Percentiles rank a stretch among this genome's conserved stretches.
phyloP scores from a whole-genome alignment of 2,797 vertebrate species.

The Xyrichtys novacula region DNA sequence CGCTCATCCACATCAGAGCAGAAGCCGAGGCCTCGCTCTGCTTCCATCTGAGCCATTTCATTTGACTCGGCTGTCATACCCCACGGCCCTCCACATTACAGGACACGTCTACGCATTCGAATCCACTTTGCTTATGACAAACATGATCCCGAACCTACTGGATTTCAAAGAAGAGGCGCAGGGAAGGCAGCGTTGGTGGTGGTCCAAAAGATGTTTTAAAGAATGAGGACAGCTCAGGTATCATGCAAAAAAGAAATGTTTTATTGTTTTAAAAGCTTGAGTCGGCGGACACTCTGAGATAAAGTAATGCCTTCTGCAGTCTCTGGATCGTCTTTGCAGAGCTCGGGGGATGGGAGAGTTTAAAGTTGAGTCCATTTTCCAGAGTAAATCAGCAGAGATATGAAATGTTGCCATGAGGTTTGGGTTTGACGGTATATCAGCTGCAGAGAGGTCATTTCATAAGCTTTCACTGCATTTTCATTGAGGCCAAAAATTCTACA shows the following conservation, averaged over 20 bases:
- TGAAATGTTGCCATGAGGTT: too few species aligned
- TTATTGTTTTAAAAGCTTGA: too few species aligned
- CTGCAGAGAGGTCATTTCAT: too few species aligned
- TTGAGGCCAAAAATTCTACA: too few species aligned
- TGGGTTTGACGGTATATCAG: too few species aligned
- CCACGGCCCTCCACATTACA: not conserved
- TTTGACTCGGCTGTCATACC: not conserved
- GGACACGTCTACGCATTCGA: slow-evolving; percentile 14
- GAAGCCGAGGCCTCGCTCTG: not conserved
- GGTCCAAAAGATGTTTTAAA: slow-evolving; percentile 38
- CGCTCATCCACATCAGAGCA: slow-evolving; percentile 40
- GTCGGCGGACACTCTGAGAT: too few species aligned
- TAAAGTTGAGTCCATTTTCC: slow-evolving; percentile 8
- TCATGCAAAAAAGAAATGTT: not conserved
- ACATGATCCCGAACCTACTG: slow-evolving; percentile 33
- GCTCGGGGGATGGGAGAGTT: too few species aligned
- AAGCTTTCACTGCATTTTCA: too few species aligned
- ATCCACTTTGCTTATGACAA: slow-evolving; percentile 46
- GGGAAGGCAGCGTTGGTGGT: slow-evolving; percentile 6
- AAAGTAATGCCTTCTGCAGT: too few species aligned
- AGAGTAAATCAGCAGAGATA: too few species aligned
- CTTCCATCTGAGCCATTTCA: slow-evolving; percentile 9
- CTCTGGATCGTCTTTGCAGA: too few species aligned
- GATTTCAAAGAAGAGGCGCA: slow-evolving; percentile 4
- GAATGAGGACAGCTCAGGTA: slow-evolving; percentile 22